Percentiles rank a stretch among this genome's conserved stretches.
Evolutionary conservation across 2,797 vertebrate species (phyloP).

Genomic region (Platyrinchus mystaceus): DNA sequence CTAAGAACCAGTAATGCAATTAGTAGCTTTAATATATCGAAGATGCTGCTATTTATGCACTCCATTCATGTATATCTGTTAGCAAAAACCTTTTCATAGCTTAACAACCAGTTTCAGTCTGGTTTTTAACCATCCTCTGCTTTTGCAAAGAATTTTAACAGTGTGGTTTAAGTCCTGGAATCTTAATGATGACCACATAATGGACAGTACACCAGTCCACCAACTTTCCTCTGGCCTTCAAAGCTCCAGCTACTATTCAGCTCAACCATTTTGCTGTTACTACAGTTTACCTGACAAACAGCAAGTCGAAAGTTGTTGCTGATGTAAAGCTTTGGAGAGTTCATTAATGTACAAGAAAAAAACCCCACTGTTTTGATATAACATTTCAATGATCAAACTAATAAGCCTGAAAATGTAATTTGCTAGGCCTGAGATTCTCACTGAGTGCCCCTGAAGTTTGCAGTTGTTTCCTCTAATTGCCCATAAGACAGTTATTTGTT

Average conservation of each 20-base stretch:
- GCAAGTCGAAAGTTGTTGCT: not conserved
- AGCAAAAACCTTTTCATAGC: not conserved
- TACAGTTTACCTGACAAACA: not conserved
- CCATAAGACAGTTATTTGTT: not conserved
- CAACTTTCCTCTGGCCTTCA: not conserved
- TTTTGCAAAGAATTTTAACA: not conserved
- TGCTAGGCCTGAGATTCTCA: not conserved
- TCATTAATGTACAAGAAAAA: not conserved
- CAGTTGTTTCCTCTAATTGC: not conserved
- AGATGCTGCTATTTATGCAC: not conserved
- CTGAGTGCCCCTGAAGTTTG: not conserved
- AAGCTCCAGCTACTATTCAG: not conserved
- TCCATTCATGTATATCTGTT: not conserved
- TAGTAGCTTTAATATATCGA: not conserved
- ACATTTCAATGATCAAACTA: not conserved
- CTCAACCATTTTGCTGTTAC: not conserved
- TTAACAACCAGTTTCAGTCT: not conserved
- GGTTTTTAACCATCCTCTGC: too few relatives aligned
- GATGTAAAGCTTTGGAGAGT: not conserved
- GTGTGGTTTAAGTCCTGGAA: not conserved
- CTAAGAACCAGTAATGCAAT: not conserved
- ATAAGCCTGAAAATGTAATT: not conserved
- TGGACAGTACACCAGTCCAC: not conserved
- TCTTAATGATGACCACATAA: not conserved
- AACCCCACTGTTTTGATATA: not conserved